Evolutionary conservation across 2,888 invertebrate species (phyloP), one percentile per base, ranked within the genome.

Genomic region (Acronicta leporina): DNA sequence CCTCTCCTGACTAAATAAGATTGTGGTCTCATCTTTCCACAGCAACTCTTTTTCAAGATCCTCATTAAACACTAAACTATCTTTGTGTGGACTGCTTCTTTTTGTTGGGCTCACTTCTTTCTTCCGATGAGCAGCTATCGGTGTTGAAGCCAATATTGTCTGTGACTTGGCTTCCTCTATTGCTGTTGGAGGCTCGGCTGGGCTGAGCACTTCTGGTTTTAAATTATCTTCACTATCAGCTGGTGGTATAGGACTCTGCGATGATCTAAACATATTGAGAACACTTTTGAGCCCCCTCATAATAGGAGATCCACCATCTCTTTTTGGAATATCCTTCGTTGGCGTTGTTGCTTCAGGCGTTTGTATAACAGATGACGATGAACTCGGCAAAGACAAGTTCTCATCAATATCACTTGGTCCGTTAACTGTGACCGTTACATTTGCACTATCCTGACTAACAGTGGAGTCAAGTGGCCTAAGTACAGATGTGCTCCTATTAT

Each of bases 301-400:
- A 25, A 94, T 94, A 0, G 94, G 93, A 38, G 94, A 94, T 20
- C 89, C 88, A 46, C 85, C 87, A 63, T 91, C 88, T 66, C 66
- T 73, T 52, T 89, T 88, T 0, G 82, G 72, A 9, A 87, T 81
- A 33, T 92, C 91, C 63, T 91, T 92, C 2, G 91, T 91, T 11
- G 94, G 94, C 27, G 93, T 92, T 40, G 89, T 92, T 0, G 91
- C 91, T 80, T 92, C 91, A 1, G 93, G 92, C 6, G 94, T 92
- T 38, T 87, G 85, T 2, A 81, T 66, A 0, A 78, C 62, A 15
- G 93, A 92, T 5, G 93, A 92, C 38, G 87, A 88, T 16, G 90
- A 86, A 70, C 92, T 92, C 14, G 89, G 88, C 41, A 86, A 57
- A 11, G 90, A 92, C 9, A 88, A 46, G 45, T 84, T 89, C 49